Evolutionary conservation across 2,113 vertebrate genomes (phyloP), one percentile per base, ranked within the genome.

Genomic region (Silurus meridionalis): DNA sequence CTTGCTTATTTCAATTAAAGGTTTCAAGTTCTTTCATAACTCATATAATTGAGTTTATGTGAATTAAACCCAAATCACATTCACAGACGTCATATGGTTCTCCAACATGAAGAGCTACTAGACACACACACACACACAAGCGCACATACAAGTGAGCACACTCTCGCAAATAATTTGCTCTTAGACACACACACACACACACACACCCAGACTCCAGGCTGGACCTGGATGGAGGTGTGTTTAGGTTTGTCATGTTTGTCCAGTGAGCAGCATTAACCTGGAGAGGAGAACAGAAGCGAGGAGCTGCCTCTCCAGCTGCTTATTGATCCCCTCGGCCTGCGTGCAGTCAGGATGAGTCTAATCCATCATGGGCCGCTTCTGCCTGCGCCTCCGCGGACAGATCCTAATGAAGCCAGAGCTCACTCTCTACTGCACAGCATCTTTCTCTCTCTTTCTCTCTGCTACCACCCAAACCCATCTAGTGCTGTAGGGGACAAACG

Each of bases 271-370:
- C 46, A 85, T 89, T 69, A 85, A 86, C 82, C 75, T 50, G 82
- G 60, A 55, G 75, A 79, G 82, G 14, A 86, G 46, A 64, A 84
- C 52, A 69, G 84, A 71, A 48, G 71, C 50, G n/a, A 80, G 67
- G 37, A 77, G 15, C 53, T 21, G 75, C 75, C 80, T 88, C 72
- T 85, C 81, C 87, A 80, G 86, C 61, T 57, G 58, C 71, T 77
- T 88, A 91, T 89, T 85, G 90, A 90, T 90, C 90, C 80, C 66
- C 72, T 88, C 80, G 78, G 48, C 52, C 83, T 85, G 88, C 77
- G 71, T 87, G 85, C 83, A 75, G 87, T 83, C 69, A 79, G 82
- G 87, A 83, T 85, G 81, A 89, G 82, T 89, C 85, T 67, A 88
- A 89, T 89, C 85, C 89, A 88, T 88, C 87, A 82, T 53, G 25